Evolutionary conservation across 2,888 invertebrate genomes (phyloP), one percentile per base, ranked within the genome.

Genomic region (Hyalella azteca): DNA sequence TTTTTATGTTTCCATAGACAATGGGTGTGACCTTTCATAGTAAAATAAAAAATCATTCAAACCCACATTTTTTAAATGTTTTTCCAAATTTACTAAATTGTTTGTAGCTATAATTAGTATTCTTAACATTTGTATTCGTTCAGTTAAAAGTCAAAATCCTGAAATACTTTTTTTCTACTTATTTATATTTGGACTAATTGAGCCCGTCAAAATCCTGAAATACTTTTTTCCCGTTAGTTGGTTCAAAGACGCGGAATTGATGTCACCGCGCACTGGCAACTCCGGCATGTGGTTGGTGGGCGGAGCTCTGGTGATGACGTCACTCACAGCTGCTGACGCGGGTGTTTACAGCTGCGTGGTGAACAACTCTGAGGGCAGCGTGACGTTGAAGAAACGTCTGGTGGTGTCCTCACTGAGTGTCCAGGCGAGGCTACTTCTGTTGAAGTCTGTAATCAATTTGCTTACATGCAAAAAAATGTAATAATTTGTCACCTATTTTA

Each of bases 341-440:
- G 83, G 81, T 9, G 78, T 79, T 39, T 81, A 83, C 78, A 59
- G 59, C 76, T 83, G 83, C 48, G 76, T 81, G 13, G 81, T 78
- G 73, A 83, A 83, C 77, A 83, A 83, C 79, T 81, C 78, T n/a
- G 81, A 75, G 4, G 83, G 83, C n/a, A 76, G 73, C 36, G 77
- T 79, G 13, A 77, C 75, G 39, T 75, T 77, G 66, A 73, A 79
- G 29, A 78, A 76, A n/a, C 79, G 79, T 32, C 81, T 83, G 9
- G 26, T 79, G 19, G 83, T 83, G 36, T 73, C 83, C 3, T 39
- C 49, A 11, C 83, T 83, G 3, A 60, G 78, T 26, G 83, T 82
- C 29, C 82, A 82, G 80, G 82, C 80, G 36, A 50, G 80, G 40
- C 41, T 26, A 22, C 7, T 22, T 54, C 1, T 45, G 11, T 45